Evolutionary conservation across 2,113 vertebrate genomes (phyloP).

Genomic region (Chaetura pelagica): DNA sequence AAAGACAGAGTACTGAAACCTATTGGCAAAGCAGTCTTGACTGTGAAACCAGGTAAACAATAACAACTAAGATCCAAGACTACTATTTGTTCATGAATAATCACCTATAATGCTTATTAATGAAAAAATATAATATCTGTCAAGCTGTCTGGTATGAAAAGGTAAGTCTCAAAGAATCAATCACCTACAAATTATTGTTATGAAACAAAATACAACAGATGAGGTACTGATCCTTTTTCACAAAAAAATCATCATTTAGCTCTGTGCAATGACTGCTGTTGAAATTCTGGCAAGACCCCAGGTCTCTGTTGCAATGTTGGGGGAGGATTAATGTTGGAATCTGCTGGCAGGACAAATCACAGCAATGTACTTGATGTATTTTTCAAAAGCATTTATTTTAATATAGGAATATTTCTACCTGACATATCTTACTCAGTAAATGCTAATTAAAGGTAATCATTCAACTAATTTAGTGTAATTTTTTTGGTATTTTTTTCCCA

Average conservation of each 20-base stretch:
- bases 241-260: slow-evolving; percentile 15
- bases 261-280: slow-evolving; percentile 17
- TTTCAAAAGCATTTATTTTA: slow-evolving; percentile 64
- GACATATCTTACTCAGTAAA: slow-evolving; percentile 18
- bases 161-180: neutral
- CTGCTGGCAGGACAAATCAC: slow-evolving; percentile 51
- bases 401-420: slow-evolving; percentile 51
- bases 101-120: neutral
- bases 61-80: neutral
- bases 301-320: neutral
- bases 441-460: slow-evolving; percentile 60
- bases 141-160: neutral
- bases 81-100: neutral
- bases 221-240: neutral
- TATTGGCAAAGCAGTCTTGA: neutral
- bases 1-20: neutral
- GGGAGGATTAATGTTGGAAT: slow-evolving; percentile 59
- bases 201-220: slow-evolving; percentile 19
- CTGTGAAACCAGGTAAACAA: neutral
- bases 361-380: slow-evolving; percentile 54
- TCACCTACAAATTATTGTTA: neutral
- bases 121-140: neutral
- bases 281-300: slow-evolving; percentile 38
- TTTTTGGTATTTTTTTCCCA: neutral
- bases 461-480: slow-evolving; percentile 17